phyloP scores from a whole-genome alignment of 2,797 vertebrate genomes.

The Sardinella longiceps region DNA sequence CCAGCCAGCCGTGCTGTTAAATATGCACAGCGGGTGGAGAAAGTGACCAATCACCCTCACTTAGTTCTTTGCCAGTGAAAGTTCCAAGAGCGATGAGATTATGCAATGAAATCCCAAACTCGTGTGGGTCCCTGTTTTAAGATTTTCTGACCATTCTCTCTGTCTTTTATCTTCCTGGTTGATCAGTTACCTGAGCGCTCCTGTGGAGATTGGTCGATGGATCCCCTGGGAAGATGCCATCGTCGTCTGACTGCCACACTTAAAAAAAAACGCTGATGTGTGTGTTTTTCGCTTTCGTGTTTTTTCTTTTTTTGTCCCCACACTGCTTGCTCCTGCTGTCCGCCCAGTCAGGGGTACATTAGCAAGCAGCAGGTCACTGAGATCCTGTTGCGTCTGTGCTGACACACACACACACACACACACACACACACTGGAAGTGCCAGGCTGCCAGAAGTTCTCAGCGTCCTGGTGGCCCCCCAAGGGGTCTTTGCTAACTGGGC shows the following conservation, averaged over 20 bases:
- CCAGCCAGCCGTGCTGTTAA: neutral
- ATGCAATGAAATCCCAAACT: neutral
- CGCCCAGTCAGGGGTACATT: conserved; percentile 35
- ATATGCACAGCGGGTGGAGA: neutral
- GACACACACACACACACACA: conserved; percentile 26
- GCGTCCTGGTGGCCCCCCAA: conserved; percentile 29
- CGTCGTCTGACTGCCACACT: neutral
- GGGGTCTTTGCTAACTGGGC: conserved; percentile 19
- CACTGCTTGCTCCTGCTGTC: neutral
- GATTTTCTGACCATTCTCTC: too few species aligned
- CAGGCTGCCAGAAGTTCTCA: conserved; percentile 40
- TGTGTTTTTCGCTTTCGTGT: neutral
- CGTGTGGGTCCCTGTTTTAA: too few species aligned
- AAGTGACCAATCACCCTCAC: neutral
- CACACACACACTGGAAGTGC: conserved; percentile 35
- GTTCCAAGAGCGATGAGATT: neutral
- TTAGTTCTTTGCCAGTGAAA: neutral
- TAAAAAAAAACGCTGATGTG: conserved; percentile 5
- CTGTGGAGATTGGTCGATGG: conserved; percentile 18
- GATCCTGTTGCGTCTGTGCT: neutral
- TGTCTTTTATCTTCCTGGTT: conserved; percentile 26
- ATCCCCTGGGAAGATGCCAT: conserved; percentile 12
- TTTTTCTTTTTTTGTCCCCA: neutral
- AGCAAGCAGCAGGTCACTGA: conserved; percentile 39
- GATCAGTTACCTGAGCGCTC: conserved; percentile 21